Percentiles rank a stretch among this genome's conserved stretches.
Evolutionary conservation across 1,140 invertebrate species (phyloP).

Genomic region (Tetranychus urticae): DNA sequence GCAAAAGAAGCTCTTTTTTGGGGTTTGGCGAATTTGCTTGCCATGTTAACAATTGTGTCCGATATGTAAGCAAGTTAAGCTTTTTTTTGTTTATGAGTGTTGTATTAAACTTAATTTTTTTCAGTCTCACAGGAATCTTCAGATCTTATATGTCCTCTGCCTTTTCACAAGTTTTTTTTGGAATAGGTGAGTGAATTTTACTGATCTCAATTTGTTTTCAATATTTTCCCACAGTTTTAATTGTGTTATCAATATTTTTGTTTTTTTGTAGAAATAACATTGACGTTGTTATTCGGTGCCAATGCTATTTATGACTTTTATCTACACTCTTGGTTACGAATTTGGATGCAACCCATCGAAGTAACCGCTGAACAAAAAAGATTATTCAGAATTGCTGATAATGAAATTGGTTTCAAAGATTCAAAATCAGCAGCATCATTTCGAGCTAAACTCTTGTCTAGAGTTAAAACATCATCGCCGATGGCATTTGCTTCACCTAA

Average conservation of each 20-base stretch:
- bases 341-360: slow-evolving; percentile 6
- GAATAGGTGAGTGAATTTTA: neutral
- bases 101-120: neutral
- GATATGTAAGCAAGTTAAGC: neutral
- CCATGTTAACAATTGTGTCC: neutral
- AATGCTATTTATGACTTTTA: slow-evolving; percentile 2
- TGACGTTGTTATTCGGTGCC: slow-evolving; percentile 1
- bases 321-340: neutral
- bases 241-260: neutral
- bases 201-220: neutral
- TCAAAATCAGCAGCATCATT: neutral
- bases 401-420: slow-evolving; percentile 11
- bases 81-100: neutral
- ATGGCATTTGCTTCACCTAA: neutral
- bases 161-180: neutral
- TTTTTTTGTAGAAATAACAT: neutral
- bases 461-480: neutral
- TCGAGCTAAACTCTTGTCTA: neutral
- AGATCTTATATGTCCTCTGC: neutral
- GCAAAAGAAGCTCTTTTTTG: neutral
- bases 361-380: slow-evolving; percentile 7
- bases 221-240: neutral
- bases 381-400: slow-evolving; percentile 8
- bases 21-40: neutral
- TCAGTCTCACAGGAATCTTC: neutral